Conservation (phyloP, 2,797 vertebrate genomes). For the Anguilla anguilla region DNA sequence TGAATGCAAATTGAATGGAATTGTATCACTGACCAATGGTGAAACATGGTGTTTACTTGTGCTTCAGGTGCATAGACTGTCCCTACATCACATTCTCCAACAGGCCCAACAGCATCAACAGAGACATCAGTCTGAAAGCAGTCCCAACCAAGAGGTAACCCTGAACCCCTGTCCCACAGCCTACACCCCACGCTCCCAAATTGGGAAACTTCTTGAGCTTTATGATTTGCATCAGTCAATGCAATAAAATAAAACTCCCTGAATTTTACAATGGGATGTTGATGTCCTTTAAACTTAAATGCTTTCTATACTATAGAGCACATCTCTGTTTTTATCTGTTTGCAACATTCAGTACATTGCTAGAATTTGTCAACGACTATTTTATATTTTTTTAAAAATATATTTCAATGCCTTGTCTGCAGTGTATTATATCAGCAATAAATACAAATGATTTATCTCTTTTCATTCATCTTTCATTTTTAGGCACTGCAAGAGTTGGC, state of each 20-base stretch:
- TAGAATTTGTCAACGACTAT: neutral
- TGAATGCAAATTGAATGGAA: neutral
- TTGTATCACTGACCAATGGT: neutral
- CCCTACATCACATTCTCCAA: neutral
- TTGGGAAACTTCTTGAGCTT: no score
- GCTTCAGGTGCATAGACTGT: neutral
- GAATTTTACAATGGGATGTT: no score
- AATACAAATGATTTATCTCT: neutral
- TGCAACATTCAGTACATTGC: neutral
- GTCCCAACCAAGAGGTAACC: neutral
- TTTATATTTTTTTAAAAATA: neutral
- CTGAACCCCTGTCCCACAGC: neutral
- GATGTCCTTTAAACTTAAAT: neutral
- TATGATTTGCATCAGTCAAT: no score
- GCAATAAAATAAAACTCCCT: no score
- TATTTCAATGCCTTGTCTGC: neutral
- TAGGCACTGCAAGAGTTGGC: constrained; percentile 1
- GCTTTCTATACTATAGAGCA: neutral
- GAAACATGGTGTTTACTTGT: neutral
- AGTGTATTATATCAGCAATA: neutral
- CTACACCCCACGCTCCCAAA: neutral
- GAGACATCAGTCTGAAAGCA: neutral
- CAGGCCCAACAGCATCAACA: neutral
- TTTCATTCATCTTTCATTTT: neutral
- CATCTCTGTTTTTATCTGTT: neutral